Conservation (phyloP, 2,888 invertebrate species). For the Andrena fulva region DNA sequence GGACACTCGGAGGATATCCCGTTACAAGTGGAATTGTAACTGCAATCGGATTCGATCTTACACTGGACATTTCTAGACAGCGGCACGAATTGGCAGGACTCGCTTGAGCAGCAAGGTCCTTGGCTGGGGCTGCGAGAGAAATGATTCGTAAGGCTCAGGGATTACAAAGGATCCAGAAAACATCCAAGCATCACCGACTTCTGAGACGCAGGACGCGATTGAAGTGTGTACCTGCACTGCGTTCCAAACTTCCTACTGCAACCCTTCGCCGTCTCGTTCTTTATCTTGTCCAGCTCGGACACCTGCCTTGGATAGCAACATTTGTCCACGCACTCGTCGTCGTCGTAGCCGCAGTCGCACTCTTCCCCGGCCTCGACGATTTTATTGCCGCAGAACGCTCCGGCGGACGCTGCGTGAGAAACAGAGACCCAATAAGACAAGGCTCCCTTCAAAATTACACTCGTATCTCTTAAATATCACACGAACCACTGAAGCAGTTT, state of each 20-base stretch:
- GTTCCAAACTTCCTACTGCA: conserved; percentile 92
- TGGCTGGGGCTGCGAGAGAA: conserved; percentile 93
- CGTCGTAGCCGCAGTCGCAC: conserved; percentile 98
- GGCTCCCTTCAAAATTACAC: neutral
- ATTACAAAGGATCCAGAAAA: neutral
- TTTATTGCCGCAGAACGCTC: conserved; percentile 99
- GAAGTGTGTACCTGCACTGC: conserved; percentile 89
- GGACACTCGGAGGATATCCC: conserved; percentile 96
- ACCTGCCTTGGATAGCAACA: conserved; percentile 97
- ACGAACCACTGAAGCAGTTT: conserved; percentile 93
- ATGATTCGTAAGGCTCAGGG: neutral
- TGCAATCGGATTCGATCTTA: conserved; percentile 95
- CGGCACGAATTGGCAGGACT: conserved; percentile 91
- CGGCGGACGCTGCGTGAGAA: conserved; percentile 79
- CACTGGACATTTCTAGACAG: conserved; percentile 89
- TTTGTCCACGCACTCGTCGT: conserved; percentile 95
- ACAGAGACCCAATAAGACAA: conserved; percentile 2
- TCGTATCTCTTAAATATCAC: neutral
- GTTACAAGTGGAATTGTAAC: conserved; percentile 94
- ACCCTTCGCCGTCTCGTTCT: conserved; percentile 90
- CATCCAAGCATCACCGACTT: neutral
- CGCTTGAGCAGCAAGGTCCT: conserved; percentile 97
- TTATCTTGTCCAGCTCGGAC: conserved; percentile 89
- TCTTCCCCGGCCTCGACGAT: conserved; percentile 99
- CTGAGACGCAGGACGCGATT: neutral